Evolutionary conservation across 2,113 vertebrate species (phyloP), one percentile per base, ranked within the genome.

Genomic region (Stomatorhinus ivindoensis): DNA sequence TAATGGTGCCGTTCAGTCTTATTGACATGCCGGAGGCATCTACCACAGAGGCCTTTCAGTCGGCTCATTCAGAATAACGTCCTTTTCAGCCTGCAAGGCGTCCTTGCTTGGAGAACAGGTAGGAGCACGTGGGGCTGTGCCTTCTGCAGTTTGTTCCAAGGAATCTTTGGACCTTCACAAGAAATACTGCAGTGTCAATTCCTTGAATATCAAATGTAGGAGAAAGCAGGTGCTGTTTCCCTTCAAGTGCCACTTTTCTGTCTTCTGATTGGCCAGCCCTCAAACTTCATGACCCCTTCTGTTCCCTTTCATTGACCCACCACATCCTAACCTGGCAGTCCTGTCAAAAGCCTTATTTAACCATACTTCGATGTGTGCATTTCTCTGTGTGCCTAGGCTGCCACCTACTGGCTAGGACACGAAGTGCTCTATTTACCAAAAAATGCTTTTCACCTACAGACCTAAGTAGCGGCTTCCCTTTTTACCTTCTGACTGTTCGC

Each of bases 321-420:
- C 42, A 80, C 73, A 35, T 42, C 35, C 73, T 80, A 80, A 80
- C 15, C 73, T 42, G 61, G 61, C 61, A 69, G 10, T 69, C 61
- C 61, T 42, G 35, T 80, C 31, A 80, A 80, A 42, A 80, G 35
- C 35, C 35, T 80, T 80, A 42, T 80, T 82, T 39, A 44, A 44
- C 44, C 82, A 6, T 84, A 24, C 44, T 84, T 24, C 21, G 44
- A 44, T 21, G 19, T 15, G 73, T 42, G 31, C 31, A 39, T 80
- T 80, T 80, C 73, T 47, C 80, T 42, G 44, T 84, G 53, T 82
- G 58, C 51, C 9, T 10, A 76, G 21, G 86, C 87, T 91, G 92
- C 89, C 91, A 69, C 44, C 90, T 91, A 88, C 89, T 91, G 92
- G 90, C 42, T 53, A 0, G 11, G 53, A 1, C 0, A 42, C 42